These are phyloP conservation scores for Steinernema feltiae DNA, from an alignment of 1,140 invertebrate genomes.

Conservation along the genomic window DNA sequence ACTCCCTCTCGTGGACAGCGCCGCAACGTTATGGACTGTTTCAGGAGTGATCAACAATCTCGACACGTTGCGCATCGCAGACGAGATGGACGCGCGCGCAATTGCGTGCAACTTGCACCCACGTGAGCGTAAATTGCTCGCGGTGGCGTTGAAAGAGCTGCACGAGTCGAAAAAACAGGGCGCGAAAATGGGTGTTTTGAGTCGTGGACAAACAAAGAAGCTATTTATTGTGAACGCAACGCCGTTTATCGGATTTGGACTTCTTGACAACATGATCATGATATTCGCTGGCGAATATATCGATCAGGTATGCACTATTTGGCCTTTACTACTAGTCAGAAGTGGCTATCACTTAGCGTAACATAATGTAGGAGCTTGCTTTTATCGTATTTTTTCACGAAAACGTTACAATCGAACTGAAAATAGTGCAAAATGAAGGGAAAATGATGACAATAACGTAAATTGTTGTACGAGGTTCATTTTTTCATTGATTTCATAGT, in stretches of 20 bases:
- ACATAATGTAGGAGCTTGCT: no score
- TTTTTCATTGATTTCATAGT: no score
- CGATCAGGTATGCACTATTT: slow-evolving; percentile 70
- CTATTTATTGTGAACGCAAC: slow-evolving; percentile 73
- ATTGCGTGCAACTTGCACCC: neutral
- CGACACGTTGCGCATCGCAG: neutral
- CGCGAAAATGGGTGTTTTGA: neutral
- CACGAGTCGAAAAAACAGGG: neutral
- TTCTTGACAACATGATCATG: slow-evolving; percentile 94
- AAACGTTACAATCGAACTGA: no score
- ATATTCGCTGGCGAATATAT: slow-evolving; percentile 93
- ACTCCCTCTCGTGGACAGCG: neutral
- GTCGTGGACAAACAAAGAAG: slow-evolving; percentile 66
- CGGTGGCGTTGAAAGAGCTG: neutral
- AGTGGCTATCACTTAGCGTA: no score
- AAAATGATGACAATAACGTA: no score
- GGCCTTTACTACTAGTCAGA: neutral
- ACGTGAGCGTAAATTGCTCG: neutral
- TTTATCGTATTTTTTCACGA: no score
- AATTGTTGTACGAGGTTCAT: no score
- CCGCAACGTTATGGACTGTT: neutral
- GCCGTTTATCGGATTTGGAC: slow-evolving; percentile 91
- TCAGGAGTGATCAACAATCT: slow-evolving; percentile 1
- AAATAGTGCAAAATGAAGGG: no score
- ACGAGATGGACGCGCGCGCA: neutral